These are phyloP conservation scores for Podarcis lilfordi DNA, from an alignment of 2,797 vertebrate genomes.

Conservation along the genomic window DNA sequence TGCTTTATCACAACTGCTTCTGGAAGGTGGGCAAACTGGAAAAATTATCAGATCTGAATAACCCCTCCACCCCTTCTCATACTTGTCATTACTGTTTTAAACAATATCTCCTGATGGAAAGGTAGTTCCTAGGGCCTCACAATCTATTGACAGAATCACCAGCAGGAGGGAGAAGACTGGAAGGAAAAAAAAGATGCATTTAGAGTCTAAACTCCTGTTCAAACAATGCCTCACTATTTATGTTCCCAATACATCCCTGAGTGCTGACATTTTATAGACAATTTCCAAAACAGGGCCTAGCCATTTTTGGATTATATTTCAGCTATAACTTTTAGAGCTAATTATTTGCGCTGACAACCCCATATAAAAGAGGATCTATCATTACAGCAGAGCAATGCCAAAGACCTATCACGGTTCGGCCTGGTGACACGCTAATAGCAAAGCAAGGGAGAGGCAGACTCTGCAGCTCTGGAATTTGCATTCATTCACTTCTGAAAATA, in stretches of 20 bases:
- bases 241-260: constrained; percentile 72
- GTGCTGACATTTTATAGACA: constrained; percentile 82
- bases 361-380: constrained; percentile 78
- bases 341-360: constrained; percentile 82
- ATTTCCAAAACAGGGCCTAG: constrained; percentile 82
- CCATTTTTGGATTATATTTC: constrained; percentile 83
- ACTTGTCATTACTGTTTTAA: constrained; percentile 49
- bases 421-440: constrained; percentile 79
- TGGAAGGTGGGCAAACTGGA: background rate
- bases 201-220: constrained; percentile 74
- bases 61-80: constrained; percentile 43
- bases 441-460: constrained; percentile 72
- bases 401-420: constrained; percentile 75
- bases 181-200: constrained; percentile 71
- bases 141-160: constrained; percentile 75
- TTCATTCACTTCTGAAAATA: constrained; percentile 81
- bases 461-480: constrained; percentile 78
- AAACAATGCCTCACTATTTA: constrained; percentile 78
- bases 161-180: constrained; percentile 70
- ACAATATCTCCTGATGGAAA: constrained; percentile 59
- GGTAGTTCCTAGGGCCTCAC: constrained; percentile 57
- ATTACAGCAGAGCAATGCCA: constrained; percentile 71
- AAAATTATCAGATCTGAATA: constrained; percentile 28
- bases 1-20: background rate
- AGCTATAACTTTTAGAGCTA: constrained; percentile 83